These are phyloP conservation scores for Onthophagus sagittarius DNA, from an alignment of 2,888 invertebrate species.

Conservation along the genomic window DNA sequence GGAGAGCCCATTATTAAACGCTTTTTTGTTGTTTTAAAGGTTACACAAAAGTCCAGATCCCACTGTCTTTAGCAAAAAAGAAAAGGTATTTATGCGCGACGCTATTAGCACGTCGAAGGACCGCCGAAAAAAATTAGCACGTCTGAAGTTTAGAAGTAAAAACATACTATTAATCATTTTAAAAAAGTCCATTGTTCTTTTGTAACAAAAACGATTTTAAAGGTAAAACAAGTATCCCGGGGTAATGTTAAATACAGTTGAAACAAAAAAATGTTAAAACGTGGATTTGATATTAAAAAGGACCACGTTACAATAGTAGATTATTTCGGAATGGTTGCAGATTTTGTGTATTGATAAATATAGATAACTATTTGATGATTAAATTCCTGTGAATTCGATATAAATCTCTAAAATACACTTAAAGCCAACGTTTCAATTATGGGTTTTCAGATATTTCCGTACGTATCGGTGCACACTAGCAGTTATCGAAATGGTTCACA, in stretches of 20 bases:
- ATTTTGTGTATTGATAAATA: neutral
- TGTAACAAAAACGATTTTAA: neutral
- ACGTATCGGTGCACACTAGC: neutral
- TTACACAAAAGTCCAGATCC: too few relatives aligned
- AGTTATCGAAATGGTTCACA: neutral
- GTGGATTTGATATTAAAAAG: too few relatives aligned
- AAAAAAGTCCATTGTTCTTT: neutral
- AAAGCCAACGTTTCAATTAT: neutral
- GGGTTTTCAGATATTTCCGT: neutral
- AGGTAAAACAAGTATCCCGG: neutral
- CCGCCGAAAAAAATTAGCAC: neutral
- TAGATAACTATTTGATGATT: neutral
- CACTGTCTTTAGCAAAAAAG: neutral
- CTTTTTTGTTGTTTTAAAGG: too few relatives aligned
- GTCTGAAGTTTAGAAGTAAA: neutral
- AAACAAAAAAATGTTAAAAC: too few relatives aligned
- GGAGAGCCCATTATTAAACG: too few relatives aligned
- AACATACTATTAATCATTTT: neutral
- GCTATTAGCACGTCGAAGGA: neutral
- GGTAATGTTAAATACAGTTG: neutral
- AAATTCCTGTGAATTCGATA: neutral
- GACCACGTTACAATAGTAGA: neutral
- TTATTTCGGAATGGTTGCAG: neutral
- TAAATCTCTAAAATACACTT: neutral
- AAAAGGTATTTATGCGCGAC: neutral